phyloP scores from a whole-genome alignment of 1,140 invertebrate species.

The Zaprionus gabonicus region DNA sequence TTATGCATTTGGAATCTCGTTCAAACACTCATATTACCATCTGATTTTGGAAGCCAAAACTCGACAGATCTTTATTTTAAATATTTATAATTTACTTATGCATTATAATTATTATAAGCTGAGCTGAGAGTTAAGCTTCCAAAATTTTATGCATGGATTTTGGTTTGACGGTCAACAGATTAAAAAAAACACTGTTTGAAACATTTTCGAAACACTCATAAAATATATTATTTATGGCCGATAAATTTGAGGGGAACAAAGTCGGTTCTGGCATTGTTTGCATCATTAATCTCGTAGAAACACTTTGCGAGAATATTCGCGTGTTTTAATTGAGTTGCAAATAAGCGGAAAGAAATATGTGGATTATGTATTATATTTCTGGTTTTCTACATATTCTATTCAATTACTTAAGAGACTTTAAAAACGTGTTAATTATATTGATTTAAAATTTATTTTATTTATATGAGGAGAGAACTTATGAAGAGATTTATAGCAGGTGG shows the following conservation, averaged over 20 bases:
- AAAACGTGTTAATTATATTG: slow-evolving; percentile 5
- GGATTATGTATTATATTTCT: not conserved
- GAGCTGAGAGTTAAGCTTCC: not conserved
- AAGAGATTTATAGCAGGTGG: not conserved
- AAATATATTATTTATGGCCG: slow-evolving; percentile 68
- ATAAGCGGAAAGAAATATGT: not conserved
- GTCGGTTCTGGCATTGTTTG: not conserved
- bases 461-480: not conserved
- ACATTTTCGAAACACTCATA: slow-evolving; percentile 64
- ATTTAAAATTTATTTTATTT: not conserved
- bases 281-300: slow-evolving; percentile 5
- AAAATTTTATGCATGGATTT: slow-evolving; percentile 49
- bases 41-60: slow-evolving; percentile 38
- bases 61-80: slow-evolving; percentile 41
- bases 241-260: slow-evolving; percentile 57
- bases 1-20: slow-evolving; percentile 53
- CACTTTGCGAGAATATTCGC: not conserved
- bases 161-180: slow-evolving; percentile 37
- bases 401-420: slow-evolving; percentile 1
- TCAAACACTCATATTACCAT: slow-evolving; percentile 67
- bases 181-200: slow-evolving; percentile 17
- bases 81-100: slow-evolving; percentile 56
- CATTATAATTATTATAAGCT: slow-evolving; percentile 32
- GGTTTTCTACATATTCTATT: not conserved
- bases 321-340: slow-evolving; percentile 2